Evolutionary conservation across 2,797 vertebrate species (phyloP).

Genomic region (Cheirogaleus major): DNA sequence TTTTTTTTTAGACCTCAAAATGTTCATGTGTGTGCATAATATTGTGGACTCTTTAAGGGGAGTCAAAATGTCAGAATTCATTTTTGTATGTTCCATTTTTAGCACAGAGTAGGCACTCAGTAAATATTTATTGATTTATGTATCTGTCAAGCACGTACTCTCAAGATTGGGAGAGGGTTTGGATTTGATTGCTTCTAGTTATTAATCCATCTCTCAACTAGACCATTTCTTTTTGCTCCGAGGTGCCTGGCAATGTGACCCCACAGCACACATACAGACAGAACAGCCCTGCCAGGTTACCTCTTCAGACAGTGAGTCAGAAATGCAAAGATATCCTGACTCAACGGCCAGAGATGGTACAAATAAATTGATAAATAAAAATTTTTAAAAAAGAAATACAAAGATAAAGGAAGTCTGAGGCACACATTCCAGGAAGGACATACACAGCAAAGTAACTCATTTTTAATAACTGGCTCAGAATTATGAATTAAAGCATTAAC

Average conservation of each 20-base stretch:
- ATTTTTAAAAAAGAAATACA: neutral
- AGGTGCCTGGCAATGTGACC: neutral
- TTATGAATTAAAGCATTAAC: slow-evolving; percentile 50
- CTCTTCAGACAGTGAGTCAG: neutral
- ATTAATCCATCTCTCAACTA: neutral
- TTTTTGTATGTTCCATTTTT: neutral
- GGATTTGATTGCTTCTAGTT: neutral
- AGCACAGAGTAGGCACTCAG: neutral
- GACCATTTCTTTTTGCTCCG: neutral
- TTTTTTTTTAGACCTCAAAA: neutral
- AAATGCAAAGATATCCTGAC: neutral
- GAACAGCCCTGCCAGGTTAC: neutral
- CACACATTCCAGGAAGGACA: neutral
- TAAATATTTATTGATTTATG: slow-evolving; percentile 5
- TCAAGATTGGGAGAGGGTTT: neutral
- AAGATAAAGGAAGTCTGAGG: slow-evolving; percentile 34
- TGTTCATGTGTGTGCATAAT: neutral
- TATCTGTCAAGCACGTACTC: neutral
- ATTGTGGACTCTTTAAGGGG: neutral
- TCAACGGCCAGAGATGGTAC: neutral
- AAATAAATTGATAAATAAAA: neutral
- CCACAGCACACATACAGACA: neutral
- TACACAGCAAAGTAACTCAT: neutral
- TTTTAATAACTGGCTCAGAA: neutral
- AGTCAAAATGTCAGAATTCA: neutral